These are phyloP conservation scores for Stegophylla sp. DNA, from an alignment of 2,888 invertebrate species.

Conservation along the genomic window DNA sequence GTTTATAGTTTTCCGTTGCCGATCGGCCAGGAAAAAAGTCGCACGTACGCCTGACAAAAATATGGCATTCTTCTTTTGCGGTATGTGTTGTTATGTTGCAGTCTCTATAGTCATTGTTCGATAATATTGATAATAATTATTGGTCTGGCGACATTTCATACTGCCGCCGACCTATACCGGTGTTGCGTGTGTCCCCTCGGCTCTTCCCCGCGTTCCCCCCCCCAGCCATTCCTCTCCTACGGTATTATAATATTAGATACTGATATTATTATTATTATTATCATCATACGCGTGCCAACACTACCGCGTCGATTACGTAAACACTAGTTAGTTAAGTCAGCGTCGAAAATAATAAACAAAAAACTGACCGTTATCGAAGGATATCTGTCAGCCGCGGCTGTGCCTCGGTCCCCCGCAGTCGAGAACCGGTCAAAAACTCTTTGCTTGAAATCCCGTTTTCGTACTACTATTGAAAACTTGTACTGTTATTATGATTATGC, in stretches of 20 bases:
- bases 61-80: slow-evolving; percentile 52
- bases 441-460: too few relatives aligned
- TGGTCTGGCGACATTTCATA: too few relatives aligned
- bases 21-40: neutral
- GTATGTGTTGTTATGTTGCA: neutral
- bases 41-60: neutral
- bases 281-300: neutral
- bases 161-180: too few relatives aligned
- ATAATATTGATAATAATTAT: too few relatives aligned
- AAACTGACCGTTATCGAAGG: too few relatives aligned
- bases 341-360: neutral
- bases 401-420: neutral
- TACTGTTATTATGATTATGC: too few relatives aligned
- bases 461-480: too few relatives aligned
- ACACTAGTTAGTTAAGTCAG: neutral
- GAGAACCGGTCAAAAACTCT: too few relatives aligned
- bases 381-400: neutral
- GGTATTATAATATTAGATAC: neutral
- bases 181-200: too few relatives aligned
- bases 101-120: neutral
- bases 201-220: too few relatives aligned
- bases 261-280: neutral
- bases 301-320: slow-evolving; percentile 16
- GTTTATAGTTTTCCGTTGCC: too few relatives aligned
- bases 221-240: neutral